phyloP scores from a whole-genome alignment of 92 coral and sea anemone genomes.

The Epizoanthus ramosus region DNA sequence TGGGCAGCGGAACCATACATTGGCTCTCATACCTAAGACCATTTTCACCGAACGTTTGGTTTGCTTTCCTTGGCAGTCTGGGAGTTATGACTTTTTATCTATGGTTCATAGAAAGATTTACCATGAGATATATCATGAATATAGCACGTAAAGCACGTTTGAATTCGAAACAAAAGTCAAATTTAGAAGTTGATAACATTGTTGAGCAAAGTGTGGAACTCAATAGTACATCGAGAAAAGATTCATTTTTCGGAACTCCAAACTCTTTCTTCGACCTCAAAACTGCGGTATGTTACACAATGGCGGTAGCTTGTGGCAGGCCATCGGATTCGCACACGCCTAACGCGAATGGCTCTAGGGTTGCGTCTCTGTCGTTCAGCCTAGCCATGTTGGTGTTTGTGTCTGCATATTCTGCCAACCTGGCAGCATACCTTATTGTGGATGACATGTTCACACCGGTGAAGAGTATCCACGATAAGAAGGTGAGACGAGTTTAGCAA shows the following conservation, averaged over 20 bases:
- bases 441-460: conserved; percentile 76
- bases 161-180: background rate
- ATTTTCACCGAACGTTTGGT: conserved; percentile 76
- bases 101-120: conserved; percentile 64
- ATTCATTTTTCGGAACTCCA: background rate
- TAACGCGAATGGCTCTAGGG: conserved; percentile 70
- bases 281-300: conserved; percentile 77
- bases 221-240: conserved; percentile 8
- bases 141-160: background rate
- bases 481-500: conserved; percentile 48
- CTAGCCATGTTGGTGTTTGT: conserved; percentile 85
- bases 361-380: conserved; percentile 81
- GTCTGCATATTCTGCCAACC: conserved; percentile 83
- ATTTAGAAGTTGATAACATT: conserved; percentile 1
- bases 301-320: conserved; percentile 79
- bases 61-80: conserved; percentile 68
- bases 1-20: conserved; percentile 60
- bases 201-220: background rate
- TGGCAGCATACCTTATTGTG: conserved; percentile 81
- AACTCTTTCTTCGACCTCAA: conserved; percentile 64
- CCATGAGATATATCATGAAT: background rate
- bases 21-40: conserved; percentile 88
- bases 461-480: conserved; percentile 72
- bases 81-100: conserved; percentile 72
- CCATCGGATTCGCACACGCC: conserved; percentile 83